Conservation (phyloP, 2,888 invertebrate species). For the Stenurella melanura region DNA sequence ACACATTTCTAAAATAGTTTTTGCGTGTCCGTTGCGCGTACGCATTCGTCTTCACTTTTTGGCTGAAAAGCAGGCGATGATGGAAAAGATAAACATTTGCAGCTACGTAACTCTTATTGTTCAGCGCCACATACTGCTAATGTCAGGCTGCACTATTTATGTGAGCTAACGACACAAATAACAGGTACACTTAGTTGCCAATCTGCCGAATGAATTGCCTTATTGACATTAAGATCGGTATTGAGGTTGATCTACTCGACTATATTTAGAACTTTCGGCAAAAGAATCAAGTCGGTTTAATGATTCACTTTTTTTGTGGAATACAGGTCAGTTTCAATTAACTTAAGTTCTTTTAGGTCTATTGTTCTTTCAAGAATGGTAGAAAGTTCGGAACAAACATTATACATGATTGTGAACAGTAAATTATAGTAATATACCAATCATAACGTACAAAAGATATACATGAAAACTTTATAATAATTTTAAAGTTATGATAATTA, state of each 20-base stretch:
- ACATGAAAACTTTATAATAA: too few species aligned
- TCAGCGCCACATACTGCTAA: slow-evolving; percentile 7
- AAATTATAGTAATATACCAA: too few species aligned
- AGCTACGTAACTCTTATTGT: slow-evolving; percentile 10
- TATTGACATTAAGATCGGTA: slow-evolving; percentile 66
- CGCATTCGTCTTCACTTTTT: background rate
- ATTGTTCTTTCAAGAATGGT: background rate
- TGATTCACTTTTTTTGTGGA: background rate
- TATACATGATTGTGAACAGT: too few species aligned
- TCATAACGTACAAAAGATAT: too few species aligned
- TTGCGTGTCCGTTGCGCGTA: background rate
- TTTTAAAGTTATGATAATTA: too few species aligned
- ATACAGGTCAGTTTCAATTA: slow-evolving; percentile 6
- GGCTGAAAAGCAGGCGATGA: slow-evolving; percentile 1
- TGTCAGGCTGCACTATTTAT: slow-evolving; percentile 60
- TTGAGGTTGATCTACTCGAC: slow-evolving; percentile 49
- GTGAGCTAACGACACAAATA: slow-evolving; percentile 65
- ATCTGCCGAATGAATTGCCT: slow-evolving; percentile 62
- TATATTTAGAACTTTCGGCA: slow-evolving; percentile 27
- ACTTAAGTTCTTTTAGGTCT: background rate
- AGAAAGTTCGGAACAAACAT: background rate
- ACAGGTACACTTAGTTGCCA: slow-evolving; percentile 61
- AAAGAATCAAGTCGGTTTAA: background rate
- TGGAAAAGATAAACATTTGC: background rate
- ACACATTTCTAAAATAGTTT: background rate